Evolutionary conservation across 2,888 invertebrate genomes (phyloP), one percentile per base, ranked within the genome.

Genomic region (Drosophila leonis): DNA sequence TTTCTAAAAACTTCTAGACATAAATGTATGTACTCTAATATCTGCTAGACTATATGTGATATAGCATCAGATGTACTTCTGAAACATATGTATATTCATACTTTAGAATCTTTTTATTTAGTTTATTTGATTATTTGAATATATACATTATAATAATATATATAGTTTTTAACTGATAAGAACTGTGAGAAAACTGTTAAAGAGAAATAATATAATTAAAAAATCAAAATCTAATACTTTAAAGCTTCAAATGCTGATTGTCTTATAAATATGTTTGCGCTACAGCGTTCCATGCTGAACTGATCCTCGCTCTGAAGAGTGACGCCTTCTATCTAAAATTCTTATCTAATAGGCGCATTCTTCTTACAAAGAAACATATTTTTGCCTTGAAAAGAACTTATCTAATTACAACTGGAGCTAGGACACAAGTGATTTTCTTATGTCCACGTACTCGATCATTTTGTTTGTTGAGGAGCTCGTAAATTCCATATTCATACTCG

Each of bases 101-200:
- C 5, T 46, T 46, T 29, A 63, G 27, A 44, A 13, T 35, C 20
- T 24, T 46, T 33, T 52, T 7, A 41, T 59, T 57, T 67, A 29
- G 27, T 29, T 39, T 31, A 13, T 31, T 31, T 63, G 20, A 33
- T 33, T 37, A 6, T 42, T 44, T 12, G 13, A 10, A 42, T 20
- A 49, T 42, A 44, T 54, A 27, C 13, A 49, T 39, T 39, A 31
- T 27, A 46, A 39, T 29, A 33, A 35, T 7, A 20, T 20, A 37
- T 20, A 27, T 33, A 15, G 35, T n/a, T 13, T 15, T 39, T 46
- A 41, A 6, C 20, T 18, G 33, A 29, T 39, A 41, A 41, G 15
- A 48, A 9, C 13, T 46, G 18, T 9, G 1, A 48, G 35, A 35
- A 54, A 41, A 37, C 39, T 10, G 15, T 24, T 20, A 3, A 31